Evolutionary conservation across 1,140 invertebrate species (phyloP).

Genomic region (Andrena cerasifolii): DNA sequence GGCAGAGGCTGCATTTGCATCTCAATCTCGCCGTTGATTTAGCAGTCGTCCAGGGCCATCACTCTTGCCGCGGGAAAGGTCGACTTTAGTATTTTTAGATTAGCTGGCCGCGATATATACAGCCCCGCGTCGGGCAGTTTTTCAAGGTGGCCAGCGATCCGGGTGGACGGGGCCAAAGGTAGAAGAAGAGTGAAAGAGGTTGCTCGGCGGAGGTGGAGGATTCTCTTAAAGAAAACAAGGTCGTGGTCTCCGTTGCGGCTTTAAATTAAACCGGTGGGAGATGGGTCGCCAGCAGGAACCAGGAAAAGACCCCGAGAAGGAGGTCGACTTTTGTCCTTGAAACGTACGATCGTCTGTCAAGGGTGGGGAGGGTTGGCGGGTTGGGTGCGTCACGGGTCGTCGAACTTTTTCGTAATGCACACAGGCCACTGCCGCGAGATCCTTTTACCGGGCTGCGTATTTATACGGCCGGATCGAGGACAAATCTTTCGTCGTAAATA

Average conservation of each 20-base stretch:
- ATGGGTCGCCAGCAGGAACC: constrained; percentile 51
- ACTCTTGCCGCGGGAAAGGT: constrained; percentile 68
- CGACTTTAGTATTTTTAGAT: constrained; percentile 73
- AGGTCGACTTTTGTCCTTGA: constrained; percentile 68
- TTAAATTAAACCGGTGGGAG: constrained; percentile 55
- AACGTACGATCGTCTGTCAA: constrained; percentile 36
- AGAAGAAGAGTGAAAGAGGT: not conserved
- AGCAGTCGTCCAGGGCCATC: constrained; percentile 69
- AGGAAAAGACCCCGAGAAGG: constrained; percentile 62
- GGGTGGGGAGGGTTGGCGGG: constrained; percentile 4
- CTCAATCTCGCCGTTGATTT: constrained; percentile 78
- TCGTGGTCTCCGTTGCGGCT: constrained; percentile 38
- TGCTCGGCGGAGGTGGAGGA: constrained; percentile 6
- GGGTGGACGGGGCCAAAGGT: not conserved
- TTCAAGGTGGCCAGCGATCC: constrained; percentile 51
- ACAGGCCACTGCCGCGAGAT: constrained; percentile 7
- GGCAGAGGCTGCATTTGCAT: constrained; percentile 74
- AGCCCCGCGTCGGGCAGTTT: constrained; percentile 59
- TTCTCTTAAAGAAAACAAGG: constrained; percentile 48
- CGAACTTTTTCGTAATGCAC: constrained; percentile 45
- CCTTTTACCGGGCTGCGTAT: constrained; percentile 37
- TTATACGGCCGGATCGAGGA: constrained; percentile 14
- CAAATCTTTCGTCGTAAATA: constrained; percentile 49
- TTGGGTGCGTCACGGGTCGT: constrained; percentile 52
- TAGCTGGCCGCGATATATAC: constrained; percentile 68